Base-by-base conservation (phyloP, 2,113 vertebrate genomes). In the Perccottus glenii region DNA sequence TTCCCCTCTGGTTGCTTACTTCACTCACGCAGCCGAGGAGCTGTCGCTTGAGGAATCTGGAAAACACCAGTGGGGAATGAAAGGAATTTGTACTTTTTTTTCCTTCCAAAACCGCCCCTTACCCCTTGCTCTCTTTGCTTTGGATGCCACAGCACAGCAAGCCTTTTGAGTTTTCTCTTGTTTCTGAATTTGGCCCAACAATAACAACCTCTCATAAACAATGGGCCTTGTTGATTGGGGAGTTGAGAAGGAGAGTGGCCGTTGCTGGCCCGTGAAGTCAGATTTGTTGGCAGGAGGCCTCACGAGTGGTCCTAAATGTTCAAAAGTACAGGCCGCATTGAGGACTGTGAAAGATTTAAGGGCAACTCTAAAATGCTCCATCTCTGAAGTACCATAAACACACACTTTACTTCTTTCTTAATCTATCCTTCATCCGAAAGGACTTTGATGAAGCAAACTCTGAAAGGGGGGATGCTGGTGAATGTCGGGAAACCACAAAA, bases 191-290 rank as follows among this genome's bases (percentile, higher is more conserved):
- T 86, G 73, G 90, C 95, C 96, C 95, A 98, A 98, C 94, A 95
- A 96, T 95, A 96, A 96, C 93, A 94, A 90, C 89, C 94, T 94
- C 92, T 93, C 94, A 94, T 96, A 97, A 98, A 98, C 95, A 98
- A 97, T 94, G 92, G 92, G 89, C 92, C 93, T 94, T 95, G 95
- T 95, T 96, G 95, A 96, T 96, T 94, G 93, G 93, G 85, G 69
- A 74, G 79, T 62, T 72, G 73, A 69, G 84, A 69, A 87, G 75
- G 85, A 83, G 86, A 90, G 93, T 90, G 93, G 93, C 92, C 93
- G 93, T 94, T 94, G 93, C 94, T 95, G 94, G 90, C 92, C 90
- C 93, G 93, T 90, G 93, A 93, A 91, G 88, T 67, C 75, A 51
- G 7, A 62, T 86, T 61, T 53, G 78, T 89, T 88, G 80, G 92